Evolutionary conservation across 2,888 invertebrate genomes (phyloP).

Genomic region (Rotaria sp.): DNA sequence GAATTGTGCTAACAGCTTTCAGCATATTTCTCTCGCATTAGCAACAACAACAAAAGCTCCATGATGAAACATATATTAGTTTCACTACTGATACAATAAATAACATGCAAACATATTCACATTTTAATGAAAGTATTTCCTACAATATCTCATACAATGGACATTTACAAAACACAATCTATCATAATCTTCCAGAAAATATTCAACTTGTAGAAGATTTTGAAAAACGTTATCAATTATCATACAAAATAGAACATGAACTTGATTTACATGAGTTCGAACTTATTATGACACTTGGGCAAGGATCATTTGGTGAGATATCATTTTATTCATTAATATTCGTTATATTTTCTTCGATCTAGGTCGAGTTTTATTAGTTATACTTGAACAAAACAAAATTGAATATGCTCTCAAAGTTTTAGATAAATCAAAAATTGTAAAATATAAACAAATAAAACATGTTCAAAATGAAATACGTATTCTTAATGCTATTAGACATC

Average conservation of each 20-base stretch:
- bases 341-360: background rate
- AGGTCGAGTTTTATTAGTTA: conserved; percentile 9
- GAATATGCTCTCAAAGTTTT: conserved; percentile 7
- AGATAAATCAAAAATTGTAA: background rate
- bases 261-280: background rate
- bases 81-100: too few relatives aligned
- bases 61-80: too few relatives aligned
- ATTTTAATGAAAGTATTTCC: too few relatives aligned
- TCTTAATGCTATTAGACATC: background rate
- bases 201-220: background rate
- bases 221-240: background rate
- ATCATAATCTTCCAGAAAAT: too few relatives aligned
- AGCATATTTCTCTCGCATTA: too few relatives aligned
- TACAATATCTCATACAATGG: too few relatives aligned
- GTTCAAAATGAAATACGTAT: conserved; percentile 12
- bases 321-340: background rate
- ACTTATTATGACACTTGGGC: background rate
- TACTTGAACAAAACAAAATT: background rate
- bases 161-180: too few relatives aligned
- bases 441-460: conserved; percentile 11
- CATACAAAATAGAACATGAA: background rate
- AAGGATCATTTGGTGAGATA: background rate
- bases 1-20: too few relatives aligned
- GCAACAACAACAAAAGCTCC: too few relatives aligned
- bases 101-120: too few relatives aligned